Evolutionary conservation across 2,888 invertebrate genomes (phyloP).

Genomic region (Tribolium freemani): DNA sequence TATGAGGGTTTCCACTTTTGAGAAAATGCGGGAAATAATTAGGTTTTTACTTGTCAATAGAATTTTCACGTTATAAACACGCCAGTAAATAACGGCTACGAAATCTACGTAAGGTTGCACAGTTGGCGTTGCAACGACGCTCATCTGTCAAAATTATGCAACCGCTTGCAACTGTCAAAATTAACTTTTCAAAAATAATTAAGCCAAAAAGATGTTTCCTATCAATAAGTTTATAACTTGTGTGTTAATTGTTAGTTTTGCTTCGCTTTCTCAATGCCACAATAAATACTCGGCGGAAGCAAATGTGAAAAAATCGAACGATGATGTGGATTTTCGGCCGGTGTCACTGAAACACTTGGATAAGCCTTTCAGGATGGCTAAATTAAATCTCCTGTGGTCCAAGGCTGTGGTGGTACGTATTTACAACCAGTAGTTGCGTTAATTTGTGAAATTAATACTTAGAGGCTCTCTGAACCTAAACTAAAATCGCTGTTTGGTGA

Average conservation of each 20-base stretch:
- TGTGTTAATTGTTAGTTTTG: not conserved
- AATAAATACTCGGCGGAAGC: constrained; percentile 79
- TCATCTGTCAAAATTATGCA: constrained; percentile 32
- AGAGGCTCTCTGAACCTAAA: constrained; percentile 88
- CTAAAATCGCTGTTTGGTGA: constrained; percentile 90
- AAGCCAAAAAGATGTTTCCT: not conserved
- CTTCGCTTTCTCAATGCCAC: constrained; percentile 50
- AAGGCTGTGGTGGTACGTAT: constrained; percentile 88
- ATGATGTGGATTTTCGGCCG: constrained; percentile 60
- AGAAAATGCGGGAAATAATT: constrained; percentile 29
- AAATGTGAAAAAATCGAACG: constrained; percentile 67
- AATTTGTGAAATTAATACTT: not conserved
- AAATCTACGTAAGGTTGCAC: constrained; percentile 46
- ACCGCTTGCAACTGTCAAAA: constrained; percentile 7
- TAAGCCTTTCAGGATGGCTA: constrained; percentile 91
- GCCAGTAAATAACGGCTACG: constrained; percentile 62
- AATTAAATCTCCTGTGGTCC: constrained; percentile 89
- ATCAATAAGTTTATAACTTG: not conserved
- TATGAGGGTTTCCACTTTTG: not conserved
- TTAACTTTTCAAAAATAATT: not conserved
- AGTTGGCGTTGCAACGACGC: constrained; percentile 22
- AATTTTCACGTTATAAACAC: constrained; percentile 63
- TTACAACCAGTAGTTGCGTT: not conserved
- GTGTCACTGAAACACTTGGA: constrained; percentile 78
- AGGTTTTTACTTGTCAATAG: constrained; percentile 58